Evolutionary conservation across 2,888 invertebrate genomes (phyloP).

Genomic region (Harpalus rufipes): DNA sequence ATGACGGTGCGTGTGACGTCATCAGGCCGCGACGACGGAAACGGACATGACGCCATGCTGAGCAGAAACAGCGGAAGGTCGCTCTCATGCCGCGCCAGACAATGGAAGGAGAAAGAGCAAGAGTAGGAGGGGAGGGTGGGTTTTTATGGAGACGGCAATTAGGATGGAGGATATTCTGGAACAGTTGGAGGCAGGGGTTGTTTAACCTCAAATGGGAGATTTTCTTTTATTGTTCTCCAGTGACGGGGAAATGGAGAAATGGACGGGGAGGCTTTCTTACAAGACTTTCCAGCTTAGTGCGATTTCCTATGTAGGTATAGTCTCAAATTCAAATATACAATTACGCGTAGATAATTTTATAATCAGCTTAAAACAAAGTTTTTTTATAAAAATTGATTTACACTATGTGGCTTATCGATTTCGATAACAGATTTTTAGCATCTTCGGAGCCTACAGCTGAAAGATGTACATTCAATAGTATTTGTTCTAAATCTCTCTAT

Average conservation of each 20-base stretch:
- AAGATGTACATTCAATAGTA: too few species aligned
- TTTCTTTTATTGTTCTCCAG: conserved; percentile 6
- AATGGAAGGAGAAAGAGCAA: conserved; percentile 65
- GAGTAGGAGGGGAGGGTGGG: conserved; percentile 33
- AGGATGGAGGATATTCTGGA: conserved; percentile 4
- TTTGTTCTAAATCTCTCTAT: too few species aligned
- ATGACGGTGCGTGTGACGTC: conserved; percentile 69
- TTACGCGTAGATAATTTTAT: too few species aligned
- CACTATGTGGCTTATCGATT: too few species aligned
- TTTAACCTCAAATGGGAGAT: conserved; percentile 51
- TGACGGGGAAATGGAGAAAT: neutral
- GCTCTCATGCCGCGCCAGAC: conserved; percentile 72
- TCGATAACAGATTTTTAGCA: too few species aligned
- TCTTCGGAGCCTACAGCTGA: too few species aligned
- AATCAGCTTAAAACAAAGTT: too few species aligned
- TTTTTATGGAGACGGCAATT: conserved; percentile 66
- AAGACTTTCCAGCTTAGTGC: too few species aligned
- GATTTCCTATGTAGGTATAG: too few species aligned
- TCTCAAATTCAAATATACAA: too few species aligned
- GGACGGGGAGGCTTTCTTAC: neutral
- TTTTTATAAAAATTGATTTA: too few species aligned
- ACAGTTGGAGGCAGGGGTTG: conserved; percentile 69
- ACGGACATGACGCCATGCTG: conserved; percentile 79
- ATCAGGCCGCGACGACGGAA: conserved; percentile 74
- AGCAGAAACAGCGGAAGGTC: conserved; percentile 78